Percentiles rank a stretch among this genome's conserved stretches.
These are phyloP conservation scores for Aramus guarauna DNA, from an alignment of 2,113 vertebrate genomes.

Conservation along the genomic window DNA sequence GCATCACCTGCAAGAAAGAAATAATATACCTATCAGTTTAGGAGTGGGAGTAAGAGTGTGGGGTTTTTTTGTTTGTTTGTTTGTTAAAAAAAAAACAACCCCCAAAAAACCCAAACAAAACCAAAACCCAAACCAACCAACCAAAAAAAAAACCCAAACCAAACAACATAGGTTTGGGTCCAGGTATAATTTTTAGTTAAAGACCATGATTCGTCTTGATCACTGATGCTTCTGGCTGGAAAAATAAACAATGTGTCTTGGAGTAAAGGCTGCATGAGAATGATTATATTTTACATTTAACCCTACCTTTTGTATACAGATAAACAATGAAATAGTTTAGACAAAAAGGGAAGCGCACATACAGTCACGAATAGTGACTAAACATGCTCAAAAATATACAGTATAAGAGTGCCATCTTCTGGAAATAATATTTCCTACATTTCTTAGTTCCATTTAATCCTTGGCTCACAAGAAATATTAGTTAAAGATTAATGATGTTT, in stretches of 20 bases:
- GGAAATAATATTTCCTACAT: slow-evolving; percentile 3
- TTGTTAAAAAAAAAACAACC: too few relatives aligned
- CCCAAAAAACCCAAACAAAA: not conserved
- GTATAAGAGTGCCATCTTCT: slow-evolving; percentile 74
- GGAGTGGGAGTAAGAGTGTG: not conserved
- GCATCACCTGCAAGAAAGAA: not conserved
- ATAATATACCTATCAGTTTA: not conserved
- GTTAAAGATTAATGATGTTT: slow-evolving; percentile 46
- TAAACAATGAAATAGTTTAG: slow-evolving; percentile 11
- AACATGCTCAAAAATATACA: not conserved
- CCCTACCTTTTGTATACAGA: not conserved
- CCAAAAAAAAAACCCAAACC: not conserved
- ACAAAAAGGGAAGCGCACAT: not conserved
- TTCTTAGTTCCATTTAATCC: not conserved
- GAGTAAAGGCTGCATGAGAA: not conserved
- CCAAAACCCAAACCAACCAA: too few relatives aligned
- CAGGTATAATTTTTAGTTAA: not conserved
- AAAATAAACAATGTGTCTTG: not conserved
- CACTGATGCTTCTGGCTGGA: not conserved
- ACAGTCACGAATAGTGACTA: not conserved
- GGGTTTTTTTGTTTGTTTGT: too few relatives aligned
- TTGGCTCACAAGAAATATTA: not conserved
- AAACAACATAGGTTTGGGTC: not conserved
- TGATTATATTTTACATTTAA: not conserved
- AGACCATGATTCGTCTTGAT: not conserved